phyloP scores from a whole-genome alignment of 1,140 invertebrate species.

The Tetragonula clypearis region DNA sequence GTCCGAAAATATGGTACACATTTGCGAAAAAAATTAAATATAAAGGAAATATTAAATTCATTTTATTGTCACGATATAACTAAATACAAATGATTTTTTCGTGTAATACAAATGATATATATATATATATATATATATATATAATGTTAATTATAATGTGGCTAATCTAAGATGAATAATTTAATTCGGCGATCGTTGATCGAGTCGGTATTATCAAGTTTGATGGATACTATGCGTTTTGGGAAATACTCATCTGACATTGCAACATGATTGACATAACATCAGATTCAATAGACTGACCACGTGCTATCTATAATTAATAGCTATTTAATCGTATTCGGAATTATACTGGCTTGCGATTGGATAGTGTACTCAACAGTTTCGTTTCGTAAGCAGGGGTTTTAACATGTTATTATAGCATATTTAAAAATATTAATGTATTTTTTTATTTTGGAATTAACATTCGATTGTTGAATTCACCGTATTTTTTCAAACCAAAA shows the following conservation, averaged over 20 bases:
- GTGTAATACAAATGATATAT: no score
- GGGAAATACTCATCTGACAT: neutral
- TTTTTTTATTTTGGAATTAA: no score
- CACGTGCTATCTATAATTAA: slow-evolving; percentile 11
- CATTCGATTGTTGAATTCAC: neutral
- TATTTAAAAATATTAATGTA: no score
- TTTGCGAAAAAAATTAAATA: no score
- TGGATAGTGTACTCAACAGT: neutral
- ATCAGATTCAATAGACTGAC: slow-evolving; percentile 1
- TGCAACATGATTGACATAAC: neutral
- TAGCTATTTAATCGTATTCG: slow-evolving; percentile 10
- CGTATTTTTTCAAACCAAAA: no score
- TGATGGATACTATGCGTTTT: neutral
- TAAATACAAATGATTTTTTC: no score
- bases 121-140: no score
- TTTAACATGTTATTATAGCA: neutral
- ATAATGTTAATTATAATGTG: neutral
- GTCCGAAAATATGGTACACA: no score
- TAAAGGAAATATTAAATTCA: no score
- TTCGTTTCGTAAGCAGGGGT: neutral
- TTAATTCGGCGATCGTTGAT: neutral
- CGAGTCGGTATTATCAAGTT: neutral
- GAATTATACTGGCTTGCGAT: neutral
- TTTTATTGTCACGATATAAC: no score
- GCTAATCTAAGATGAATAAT: neutral